Base-by-base conservation (phyloP, 2,888 invertebrate species). In the Aradus depressus region DNA sequence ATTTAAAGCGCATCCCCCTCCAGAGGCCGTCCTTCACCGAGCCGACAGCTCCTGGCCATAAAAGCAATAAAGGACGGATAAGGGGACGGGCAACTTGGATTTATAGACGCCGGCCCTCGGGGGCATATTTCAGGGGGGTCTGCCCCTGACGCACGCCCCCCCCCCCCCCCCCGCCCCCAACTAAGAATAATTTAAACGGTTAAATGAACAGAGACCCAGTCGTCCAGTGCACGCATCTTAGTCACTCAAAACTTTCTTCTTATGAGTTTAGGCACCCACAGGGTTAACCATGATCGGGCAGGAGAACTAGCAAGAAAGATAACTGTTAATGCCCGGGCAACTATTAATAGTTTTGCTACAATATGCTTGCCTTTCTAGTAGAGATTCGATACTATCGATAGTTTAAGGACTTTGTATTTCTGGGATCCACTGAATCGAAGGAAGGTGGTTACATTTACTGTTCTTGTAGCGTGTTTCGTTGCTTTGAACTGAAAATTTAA, bases 31-130 rank as follows among this genome's bases (percentile, higher is more conserved):
- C 52, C 59, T 55, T 56, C 57, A 52, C 59, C 55, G 48, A 48
- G 51, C n/a, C 56, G 59, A 59, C 59, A 59, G 58, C 55, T 58
- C 57, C 55, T 56, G 58, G 56, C 59, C 60, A 60, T 60, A 60
- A 60, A 60, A 60, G 60, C 60, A 59, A 60, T 60, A 60, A 60
- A 60, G 58, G 60, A 57, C 57, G 55, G 57, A 53, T 53, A 53
- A 54, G 52, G 56, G 56, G 50, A 37, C 32, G 16, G 45, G 32
- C 12, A 18, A 31, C 52, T 44, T 51, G 57, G 56, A 60, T 60
- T 60, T 60, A 60, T 59, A 59, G 59, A 56, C 50, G 50, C 55
- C 37, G 39, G 51, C 57, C 58, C 47, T 50, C 53, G 54, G 48
- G 55, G 53, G 54, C 58, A 59, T 59, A 60, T 59, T 60, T 60